Conservation (phyloP, 2,888 invertebrate species). For the Pherbina coryleti region DNA sequence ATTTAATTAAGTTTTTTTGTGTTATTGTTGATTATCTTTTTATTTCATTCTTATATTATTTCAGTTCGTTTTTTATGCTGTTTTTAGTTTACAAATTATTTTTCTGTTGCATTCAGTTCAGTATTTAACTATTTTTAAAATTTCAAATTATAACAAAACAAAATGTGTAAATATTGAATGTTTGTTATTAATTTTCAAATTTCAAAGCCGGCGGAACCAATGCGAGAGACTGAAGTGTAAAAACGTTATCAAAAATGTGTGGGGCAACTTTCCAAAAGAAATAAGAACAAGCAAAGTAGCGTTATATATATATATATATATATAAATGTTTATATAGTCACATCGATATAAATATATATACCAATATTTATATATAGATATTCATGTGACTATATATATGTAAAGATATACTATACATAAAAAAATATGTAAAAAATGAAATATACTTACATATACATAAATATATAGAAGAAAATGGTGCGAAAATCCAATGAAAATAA, state of each 20-base stretch:
- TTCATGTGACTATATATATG: conserved; percentile 26
- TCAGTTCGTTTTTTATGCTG: background rate
- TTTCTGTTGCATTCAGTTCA: conserved; percentile 14
- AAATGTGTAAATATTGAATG: conserved; percentile 60
- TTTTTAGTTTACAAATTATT: background rate
- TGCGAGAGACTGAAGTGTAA: conserved; percentile 83
- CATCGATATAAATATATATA: conserved; percentile 35
- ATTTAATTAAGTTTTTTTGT: background rate
- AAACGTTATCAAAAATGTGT: conserved; percentile 42
- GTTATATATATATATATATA: conserved; percentile 49
- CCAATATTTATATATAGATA: conserved; percentile 21
- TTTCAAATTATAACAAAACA: conserved; percentile 4
- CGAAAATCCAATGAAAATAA: background rate
- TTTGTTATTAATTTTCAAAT: conserved; percentile 71
- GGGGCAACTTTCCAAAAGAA: conserved; percentile 48
- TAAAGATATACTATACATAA: background rate
- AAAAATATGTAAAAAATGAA: background rate
- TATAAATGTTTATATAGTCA: conserved; percentile 48
- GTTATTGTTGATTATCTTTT: background rate
- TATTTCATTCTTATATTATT: background rate
- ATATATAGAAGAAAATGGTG: background rate
- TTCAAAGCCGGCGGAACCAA: conserved; percentile 78
- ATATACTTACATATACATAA: conserved; percentile 1
- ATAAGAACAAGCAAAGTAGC: conserved; percentile 39
- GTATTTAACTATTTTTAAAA: background rate